A percentile compares a stretch with the other conserved stretches of the same genome.
phyloP scores from a whole-genome alignment of 1,140 invertebrate species.

The Vanessa atalanta region DNA sequence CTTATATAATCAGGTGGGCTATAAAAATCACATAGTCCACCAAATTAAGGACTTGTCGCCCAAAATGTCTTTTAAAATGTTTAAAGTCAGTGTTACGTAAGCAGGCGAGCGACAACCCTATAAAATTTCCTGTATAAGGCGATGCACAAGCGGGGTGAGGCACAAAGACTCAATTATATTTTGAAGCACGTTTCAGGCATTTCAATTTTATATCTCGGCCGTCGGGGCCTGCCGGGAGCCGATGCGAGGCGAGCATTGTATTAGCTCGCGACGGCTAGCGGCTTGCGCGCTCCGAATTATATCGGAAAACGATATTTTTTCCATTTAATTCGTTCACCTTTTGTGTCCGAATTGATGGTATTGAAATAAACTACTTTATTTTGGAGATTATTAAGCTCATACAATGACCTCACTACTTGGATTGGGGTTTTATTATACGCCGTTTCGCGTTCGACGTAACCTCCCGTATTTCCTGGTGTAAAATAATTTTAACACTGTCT shows the following conservation, averaged over 20 bases:
- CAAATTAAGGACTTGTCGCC: too few relatives aligned
- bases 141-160: conserved; percentile 40
- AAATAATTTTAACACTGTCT: too few relatives aligned
- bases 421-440: too few relatives aligned
- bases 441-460: too few relatives aligned
- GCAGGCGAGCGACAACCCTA: conserved; percentile 22
- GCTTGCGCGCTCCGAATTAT: conserved; percentile 33
- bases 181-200: conserved; percentile 61
- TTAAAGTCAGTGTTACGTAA: background rate
- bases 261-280: conserved; percentile 26
- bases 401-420: too few relatives aligned
- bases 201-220: conserved; percentile 58
- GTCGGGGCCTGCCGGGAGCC: conserved; percentile 20
- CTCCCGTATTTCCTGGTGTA: too few relatives aligned
- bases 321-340: conserved; percentile 10
- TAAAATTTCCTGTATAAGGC: conserved; percentile 30
- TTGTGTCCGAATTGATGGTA: background rate
- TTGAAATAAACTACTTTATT: background rate
- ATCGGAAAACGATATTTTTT: conserved; percentile 42
- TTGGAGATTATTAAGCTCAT: background rate
- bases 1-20: too few relatives aligned
- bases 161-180: conserved; percentile 59
- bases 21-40: too few relatives aligned
- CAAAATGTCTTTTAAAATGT: too few relatives aligned
- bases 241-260: conserved; percentile 10